phyloP scores from a whole-genome alignment of 2,888 invertebrate genomes.

The Drosophila incognita region DNA sequence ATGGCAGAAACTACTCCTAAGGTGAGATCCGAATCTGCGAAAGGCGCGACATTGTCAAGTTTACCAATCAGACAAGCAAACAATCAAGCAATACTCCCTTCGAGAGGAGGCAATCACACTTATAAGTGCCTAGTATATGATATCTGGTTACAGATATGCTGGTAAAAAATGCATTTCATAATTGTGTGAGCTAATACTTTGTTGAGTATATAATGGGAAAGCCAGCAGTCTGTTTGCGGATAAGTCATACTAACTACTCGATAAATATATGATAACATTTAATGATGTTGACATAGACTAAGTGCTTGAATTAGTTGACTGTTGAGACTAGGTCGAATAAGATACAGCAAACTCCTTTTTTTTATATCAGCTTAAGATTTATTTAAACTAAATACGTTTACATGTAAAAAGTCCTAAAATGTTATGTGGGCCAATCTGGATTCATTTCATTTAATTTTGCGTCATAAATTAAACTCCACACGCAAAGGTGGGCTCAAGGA shows the following conservation, averaged over 20 bases:
- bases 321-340: not conserved
- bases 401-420: not conserved
- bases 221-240: not conserved
- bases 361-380: not conserved
- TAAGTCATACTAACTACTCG: not conserved
- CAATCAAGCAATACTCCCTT: slow-evolving; percentile 63
- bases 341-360: not conserved
- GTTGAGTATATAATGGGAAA: not conserved
- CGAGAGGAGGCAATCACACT: slow-evolving; percentile 50
- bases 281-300: not conserved
- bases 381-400: not conserved
- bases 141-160: slow-evolving; percentile 58
- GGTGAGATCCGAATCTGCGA: slow-evolving; percentile 44
- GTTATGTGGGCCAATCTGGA: slow-evolving; percentile 45
- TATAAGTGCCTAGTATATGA: slow-evolving; percentile 9
- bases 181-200: slow-evolving; percentile 16
- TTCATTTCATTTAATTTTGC: slow-evolving; percentile 51
- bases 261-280: not conserved
- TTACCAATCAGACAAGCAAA: slow-evolving; percentile 67
- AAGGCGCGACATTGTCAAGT: slow-evolving; percentile 30
- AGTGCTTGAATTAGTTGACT: not conserved
- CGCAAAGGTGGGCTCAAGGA: not conserved
- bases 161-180: slow-evolving; percentile 43
- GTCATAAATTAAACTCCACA: slow-evolving; percentile 58
- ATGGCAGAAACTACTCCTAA: slow-evolving; percentile 21